Conservation (phyloP, 2,113 vertebrate genomes). For the Urocolius indicus region DNA sequence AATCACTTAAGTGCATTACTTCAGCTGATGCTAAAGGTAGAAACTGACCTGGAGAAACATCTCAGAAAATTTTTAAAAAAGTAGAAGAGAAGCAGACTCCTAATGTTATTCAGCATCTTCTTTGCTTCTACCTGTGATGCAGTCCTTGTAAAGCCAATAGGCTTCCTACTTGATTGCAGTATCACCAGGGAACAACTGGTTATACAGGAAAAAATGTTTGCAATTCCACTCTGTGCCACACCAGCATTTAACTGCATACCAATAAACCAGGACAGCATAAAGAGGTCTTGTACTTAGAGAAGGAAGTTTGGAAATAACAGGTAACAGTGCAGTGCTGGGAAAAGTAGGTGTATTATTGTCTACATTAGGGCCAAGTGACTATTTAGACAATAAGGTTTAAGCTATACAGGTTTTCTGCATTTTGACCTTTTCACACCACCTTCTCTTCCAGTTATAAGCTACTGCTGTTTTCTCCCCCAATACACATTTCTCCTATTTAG, state of each 20-base stretch:
- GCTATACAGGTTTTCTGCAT: neutral
- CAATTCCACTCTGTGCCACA: neutral
- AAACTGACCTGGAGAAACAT: neutral
- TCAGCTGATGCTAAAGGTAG: constrained; percentile 17
- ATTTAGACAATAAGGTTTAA: neutral
- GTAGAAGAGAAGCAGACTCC: neutral
- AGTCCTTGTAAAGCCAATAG: neutral
- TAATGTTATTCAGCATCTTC: neutral
- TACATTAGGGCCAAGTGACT: neutral
- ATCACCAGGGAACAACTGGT: neutral
- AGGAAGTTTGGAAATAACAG: constrained; percentile 15
- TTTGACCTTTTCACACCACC: neutral
- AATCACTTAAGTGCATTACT: constrained; percentile 24
- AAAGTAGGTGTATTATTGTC: neutral
- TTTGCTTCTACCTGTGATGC: neutral
- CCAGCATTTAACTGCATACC: neutral
- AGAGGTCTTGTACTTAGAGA: neutral
- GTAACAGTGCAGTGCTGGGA: neutral
- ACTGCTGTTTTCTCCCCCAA: neutral
- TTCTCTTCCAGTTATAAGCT: neutral
- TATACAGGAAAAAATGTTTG: neutral
- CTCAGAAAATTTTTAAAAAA: neutral
- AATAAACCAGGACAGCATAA: neutral
- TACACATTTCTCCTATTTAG: neutral
- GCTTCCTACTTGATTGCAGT: neutral